A percentile compares a stretch with the other conserved stretches of the same genome.
These are phyloP conservation scores for Anguilla marmorata DNA, from an alignment of 2,797 vertebrate species.

Conservation along the genomic window DNA sequence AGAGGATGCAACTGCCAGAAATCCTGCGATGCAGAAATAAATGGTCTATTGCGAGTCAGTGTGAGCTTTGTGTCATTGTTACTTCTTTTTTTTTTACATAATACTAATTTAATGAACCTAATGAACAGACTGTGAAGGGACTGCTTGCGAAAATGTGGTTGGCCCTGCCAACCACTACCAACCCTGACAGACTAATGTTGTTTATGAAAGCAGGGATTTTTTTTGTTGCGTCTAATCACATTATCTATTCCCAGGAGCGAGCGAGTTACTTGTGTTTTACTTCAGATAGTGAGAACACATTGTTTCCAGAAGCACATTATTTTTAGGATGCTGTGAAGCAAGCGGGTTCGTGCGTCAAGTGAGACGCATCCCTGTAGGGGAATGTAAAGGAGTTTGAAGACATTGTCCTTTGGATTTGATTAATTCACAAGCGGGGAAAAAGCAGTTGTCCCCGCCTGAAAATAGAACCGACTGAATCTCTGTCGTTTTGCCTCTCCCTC, in stretches of 20 bases:
- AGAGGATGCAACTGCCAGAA: background rate
- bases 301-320: conserved; percentile 91
- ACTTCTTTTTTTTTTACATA: background rate
- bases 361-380: conserved; percentile 96
- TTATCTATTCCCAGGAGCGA: conserved; percentile 88
- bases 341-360: conserved; percentile 91
- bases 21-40: background rate
- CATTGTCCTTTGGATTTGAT: conserved; percentile 98
- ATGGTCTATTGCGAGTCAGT: background rate
- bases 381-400: conserved; percentile 95
- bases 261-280: conserved; percentile 87
- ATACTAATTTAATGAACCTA: background rate
- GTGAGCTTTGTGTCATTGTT: background rate
- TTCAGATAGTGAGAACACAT: conserved; percentile 88
- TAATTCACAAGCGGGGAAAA: conserved; percentile 86
- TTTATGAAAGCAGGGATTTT: conserved; percentile 80
- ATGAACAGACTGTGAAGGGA: conserved; percentile 43
- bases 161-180: background rate
- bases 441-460: conserved; percentile 78
- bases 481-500: conserved; percentile 67
- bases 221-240: conserved; percentile 84
- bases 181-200: conserved; percentile 78
- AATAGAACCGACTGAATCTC: conserved; percentile 77
- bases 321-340: conserved; percentile 98
- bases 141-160: conserved; percentile 42